phyloP scores from a whole-genome alignment of 2,797 vertebrate genomes.

The Rhinoraja longicauda region DNA sequence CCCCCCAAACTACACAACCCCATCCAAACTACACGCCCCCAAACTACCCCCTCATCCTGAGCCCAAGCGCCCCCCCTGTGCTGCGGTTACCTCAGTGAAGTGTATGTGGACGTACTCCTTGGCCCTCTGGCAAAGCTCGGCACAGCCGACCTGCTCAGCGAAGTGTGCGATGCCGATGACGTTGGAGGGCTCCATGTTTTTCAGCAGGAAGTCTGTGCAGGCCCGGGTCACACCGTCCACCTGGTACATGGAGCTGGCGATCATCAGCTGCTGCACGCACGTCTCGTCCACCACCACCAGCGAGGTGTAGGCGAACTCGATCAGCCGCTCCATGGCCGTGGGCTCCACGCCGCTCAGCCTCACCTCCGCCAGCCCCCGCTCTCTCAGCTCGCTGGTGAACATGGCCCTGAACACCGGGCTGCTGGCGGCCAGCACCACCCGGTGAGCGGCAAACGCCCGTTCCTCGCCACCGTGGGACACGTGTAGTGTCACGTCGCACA shows the following conservation, averaged over 20 bases:
- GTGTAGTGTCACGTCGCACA: slow-evolving; percentile 69
- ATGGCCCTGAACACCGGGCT: slow-evolving; percentile 76
- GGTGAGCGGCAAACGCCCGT: slow-evolving; percentile 69
- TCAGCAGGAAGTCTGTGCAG: slow-evolving; percentile 69
- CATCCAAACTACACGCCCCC: no score
- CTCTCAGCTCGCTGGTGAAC: slow-evolving; percentile 73
- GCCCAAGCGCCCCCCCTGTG: no score
- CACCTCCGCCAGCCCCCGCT: slow-evolving; percentile 63
- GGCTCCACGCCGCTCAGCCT: slow-evolving; percentile 67
- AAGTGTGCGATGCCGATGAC: slow-evolving; percentile 74
- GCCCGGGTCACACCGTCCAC: slow-evolving; percentile 70
- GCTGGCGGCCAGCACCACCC: slow-evolving; percentile 69
- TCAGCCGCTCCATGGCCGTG: slow-evolving; percentile 64
- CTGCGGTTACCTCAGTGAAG: slow-evolving; percentile 63
- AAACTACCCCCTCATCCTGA: no score
- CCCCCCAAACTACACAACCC: no score
- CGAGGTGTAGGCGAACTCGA: slow-evolving; percentile 73
- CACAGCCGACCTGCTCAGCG: slow-evolving; percentile 68
- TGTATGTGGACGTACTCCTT: slow-evolving; percentile 72
- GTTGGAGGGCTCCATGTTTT: slow-evolving; percentile 67
- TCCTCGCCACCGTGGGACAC: slow-evolving; percentile 62
- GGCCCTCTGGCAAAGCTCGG: slow-evolving; percentile 58
- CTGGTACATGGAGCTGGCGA: slow-evolving; percentile 72
- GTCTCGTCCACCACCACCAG: slow-evolving; percentile 69
- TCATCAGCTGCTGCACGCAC: slow-evolving; percentile 66